phyloP scores from a whole-genome alignment of 2,888 invertebrate species.

The Melanchra persicariae region DNA sequence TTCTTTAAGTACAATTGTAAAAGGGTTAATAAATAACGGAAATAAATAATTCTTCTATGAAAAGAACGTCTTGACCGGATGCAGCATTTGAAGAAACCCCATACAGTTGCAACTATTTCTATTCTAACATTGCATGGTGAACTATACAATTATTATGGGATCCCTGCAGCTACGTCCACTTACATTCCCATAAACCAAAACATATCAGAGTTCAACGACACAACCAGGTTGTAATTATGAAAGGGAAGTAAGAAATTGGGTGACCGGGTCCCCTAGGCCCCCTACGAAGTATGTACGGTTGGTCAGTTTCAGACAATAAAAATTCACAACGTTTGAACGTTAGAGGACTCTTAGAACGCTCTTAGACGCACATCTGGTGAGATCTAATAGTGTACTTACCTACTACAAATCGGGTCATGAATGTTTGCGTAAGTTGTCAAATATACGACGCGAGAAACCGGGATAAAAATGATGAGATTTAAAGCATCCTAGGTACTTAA shows the following conservation, averaged over 20 bases:
- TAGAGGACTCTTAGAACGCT: constrained; percentile 76
- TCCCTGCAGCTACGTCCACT: constrained; percentile 86
- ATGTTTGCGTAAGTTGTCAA: constrained; percentile 67
- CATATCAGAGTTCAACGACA: constrained; percentile 86
- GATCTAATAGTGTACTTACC: constrained; percentile 67
- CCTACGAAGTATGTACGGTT: constrained; percentile 83
- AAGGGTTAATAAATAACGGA: constrained; percentile 63
- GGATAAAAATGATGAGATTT: constrained; percentile 15
- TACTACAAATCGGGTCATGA: constrained; percentile 49
- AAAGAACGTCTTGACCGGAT: constrained; percentile 75
- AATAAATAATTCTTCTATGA: constrained; percentile 47
- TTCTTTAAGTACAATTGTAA: background rate
- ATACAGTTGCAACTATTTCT: constrained; percentile 78
- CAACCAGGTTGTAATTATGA: constrained; percentile 87
- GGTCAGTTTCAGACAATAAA: constrained; percentile 89
- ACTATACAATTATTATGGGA: constrained; percentile 75
- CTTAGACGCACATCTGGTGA: constrained; percentile 80
- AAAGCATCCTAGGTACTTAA: background rate
- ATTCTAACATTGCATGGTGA: constrained; percentile 72
- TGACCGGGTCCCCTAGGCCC: constrained; percentile 86
- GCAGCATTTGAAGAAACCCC: constrained; percentile 64
- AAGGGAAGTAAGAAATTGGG: constrained; percentile 87
- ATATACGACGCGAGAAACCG: constrained; percentile 67
- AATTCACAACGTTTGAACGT: constrained; percentile 79
- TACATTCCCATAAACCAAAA: constrained; percentile 82